Evolutionary conservation across 2,888 invertebrate genomes (phyloP), one percentile per base, ranked within the genome.

Genomic region (Drosophila tanythrix): DNA sequence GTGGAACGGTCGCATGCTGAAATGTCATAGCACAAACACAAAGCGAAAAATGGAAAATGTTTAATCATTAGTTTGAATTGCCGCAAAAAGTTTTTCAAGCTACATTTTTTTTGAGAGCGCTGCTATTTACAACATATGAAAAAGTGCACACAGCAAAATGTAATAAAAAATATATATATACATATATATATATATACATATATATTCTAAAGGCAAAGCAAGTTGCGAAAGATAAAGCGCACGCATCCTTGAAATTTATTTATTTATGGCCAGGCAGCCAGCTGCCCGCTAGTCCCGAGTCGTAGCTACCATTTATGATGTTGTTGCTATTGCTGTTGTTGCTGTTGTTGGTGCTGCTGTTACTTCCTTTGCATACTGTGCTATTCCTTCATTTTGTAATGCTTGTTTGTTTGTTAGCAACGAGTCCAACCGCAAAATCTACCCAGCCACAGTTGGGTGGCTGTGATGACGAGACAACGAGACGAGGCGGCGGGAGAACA

Each of bases 171-270:
- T 7, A 46, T 6, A 50, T 10, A 27, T 27, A 8, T 3, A 48
- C 3, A 50, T 40, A 11, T 40, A 40, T 6, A 31, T 29, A 31
- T 7, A 52, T 2, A 52, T 7, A 51, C 5, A 21, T 46, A 52
- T 21, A 53, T 29, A 57, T 67, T 64, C 64, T 56, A 61, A 70
- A 70, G 80, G 82, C 78, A 73, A 88, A 70, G 79, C 74, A 83
- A 84, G 86, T 88, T 81, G 88, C 62, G 62, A 79, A 79, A 85
- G 89, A 85, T 88, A 85, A 85, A 85, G 85, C 87, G 89, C 87
- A 88, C 87, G 87, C 88, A 87, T 89, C 87, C 87, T 88, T 88
- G 88, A 89, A 88, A 89, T 88, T 89, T 89, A 88, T 86, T 86
- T 89, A 89, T 89, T 86, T 87, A 82, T 87, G 81, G 82, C 76